Evolutionary conservation across 2,888 invertebrate species (phyloP).

Genomic region (Pachliopta kotzebuea): DNA sequence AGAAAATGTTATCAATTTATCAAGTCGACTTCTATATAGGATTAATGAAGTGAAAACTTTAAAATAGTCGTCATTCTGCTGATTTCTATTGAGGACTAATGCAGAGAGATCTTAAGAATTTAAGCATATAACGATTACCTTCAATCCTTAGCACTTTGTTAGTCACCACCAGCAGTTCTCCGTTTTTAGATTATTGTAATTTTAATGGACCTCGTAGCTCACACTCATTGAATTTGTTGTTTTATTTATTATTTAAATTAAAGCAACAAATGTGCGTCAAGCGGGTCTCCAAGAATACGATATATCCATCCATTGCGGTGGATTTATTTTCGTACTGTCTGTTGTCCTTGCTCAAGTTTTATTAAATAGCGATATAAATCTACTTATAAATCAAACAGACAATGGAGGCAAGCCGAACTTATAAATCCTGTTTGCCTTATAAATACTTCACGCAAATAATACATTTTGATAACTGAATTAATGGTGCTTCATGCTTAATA

Average conservation of each 20-base stretch:
- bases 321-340: conserved; percentile 26
- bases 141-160: no score
- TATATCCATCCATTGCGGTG: conserved; percentile 18
- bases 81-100: no score
- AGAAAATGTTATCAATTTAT: no score
- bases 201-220: no score
- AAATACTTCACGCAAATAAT: conserved; percentile 23
- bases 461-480: conserved; percentile 14
- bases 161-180: no score
- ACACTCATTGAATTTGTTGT: no score
- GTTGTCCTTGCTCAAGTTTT: conserved; percentile 22
- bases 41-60: no score
- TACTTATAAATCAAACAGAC: conserved; percentile 23
- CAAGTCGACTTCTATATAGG: no score
- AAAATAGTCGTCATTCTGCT: no score
- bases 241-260: background rate
- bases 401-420: conserved; percentile 9
- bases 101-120: no score
- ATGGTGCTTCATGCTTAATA: background rate
- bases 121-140: no score
- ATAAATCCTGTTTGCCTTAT: conserved; percentile 12
- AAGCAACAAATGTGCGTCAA: conserved; percentile 3
- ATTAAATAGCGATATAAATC: conserved; percentile 27
- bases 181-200: no score
- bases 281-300: conserved; percentile 6